Conservation (phyloP, 2,797 vertebrate genomes). For the Simalia tracyae region DNA sequence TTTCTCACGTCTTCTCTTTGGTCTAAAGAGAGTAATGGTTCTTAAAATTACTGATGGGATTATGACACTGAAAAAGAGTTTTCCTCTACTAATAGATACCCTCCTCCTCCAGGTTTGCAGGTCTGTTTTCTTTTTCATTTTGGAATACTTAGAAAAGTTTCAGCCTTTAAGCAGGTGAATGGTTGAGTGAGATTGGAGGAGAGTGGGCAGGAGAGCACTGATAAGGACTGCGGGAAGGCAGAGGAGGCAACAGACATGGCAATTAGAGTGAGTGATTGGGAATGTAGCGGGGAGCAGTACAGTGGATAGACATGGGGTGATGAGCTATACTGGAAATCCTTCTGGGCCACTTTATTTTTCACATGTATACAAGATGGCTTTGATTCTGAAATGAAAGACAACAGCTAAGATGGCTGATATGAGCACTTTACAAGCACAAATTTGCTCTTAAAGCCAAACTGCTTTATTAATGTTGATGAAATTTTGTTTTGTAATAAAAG, state of each 20-base stretch:
- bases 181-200: neutral
- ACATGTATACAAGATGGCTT: neutral
- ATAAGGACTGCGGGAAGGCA: neutral
- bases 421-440: neutral
- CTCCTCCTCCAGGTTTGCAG: neutral
- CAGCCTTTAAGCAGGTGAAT: neutral
- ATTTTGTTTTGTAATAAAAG: slow-evolving; percentile 15
- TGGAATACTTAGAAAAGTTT: neutral
- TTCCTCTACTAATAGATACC: neutral
- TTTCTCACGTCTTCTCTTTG: neutral
- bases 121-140: neutral
- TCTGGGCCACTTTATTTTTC: neutral
- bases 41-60: neutral
- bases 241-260: neutral
- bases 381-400: neutral
- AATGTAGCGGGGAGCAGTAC: neutral
- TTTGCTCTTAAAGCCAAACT: neutral
- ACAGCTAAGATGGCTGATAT: neutral
- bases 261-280: neutral
- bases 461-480: neutral
- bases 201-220: neutral
- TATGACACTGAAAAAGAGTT: neutral
- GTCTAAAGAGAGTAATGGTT: neutral
- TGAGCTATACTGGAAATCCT: neutral
- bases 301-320: neutral